Evolutionary conservation across 2,113 vertebrate species (phyloP).

Genomic region (Heliornis fulica): DNA sequence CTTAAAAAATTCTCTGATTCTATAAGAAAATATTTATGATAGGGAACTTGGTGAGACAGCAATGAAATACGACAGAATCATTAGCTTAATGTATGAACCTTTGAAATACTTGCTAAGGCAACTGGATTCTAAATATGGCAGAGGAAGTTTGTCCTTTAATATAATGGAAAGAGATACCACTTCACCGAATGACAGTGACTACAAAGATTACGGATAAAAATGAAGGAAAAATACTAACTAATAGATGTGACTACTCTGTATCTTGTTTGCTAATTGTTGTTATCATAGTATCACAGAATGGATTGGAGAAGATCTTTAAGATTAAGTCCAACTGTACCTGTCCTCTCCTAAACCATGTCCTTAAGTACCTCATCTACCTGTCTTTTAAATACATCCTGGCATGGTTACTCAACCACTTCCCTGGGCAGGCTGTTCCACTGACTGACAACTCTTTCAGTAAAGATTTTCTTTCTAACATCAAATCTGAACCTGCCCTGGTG

Average conservation of each 20-base stretch:
- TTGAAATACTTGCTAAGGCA: background rate
- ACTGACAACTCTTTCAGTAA: too few relatives aligned
- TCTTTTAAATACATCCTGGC: too few relatives aligned
- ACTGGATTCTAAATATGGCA: background rate
- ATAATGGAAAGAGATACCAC: background rate
- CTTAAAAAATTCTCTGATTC: too few relatives aligned
- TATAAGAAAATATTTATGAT: background rate
- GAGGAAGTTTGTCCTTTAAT: background rate
- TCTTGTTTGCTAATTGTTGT: background rate
- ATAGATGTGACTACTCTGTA: rapidly evolving
- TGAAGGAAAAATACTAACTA: background rate
- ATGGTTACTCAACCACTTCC: too few relatives aligned
- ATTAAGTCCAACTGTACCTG: too few relatives aligned
- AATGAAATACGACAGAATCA: background rate
- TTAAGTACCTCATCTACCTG: too few relatives aligned
- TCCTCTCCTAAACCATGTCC: too few relatives aligned
- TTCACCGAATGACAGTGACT: background rate
- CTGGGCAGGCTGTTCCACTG: too few relatives aligned
- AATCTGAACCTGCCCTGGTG: too few relatives aligned
- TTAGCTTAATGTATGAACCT: background rate
- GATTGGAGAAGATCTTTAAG: too few relatives aligned
- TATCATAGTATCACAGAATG: too few relatives aligned
- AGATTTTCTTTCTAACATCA: too few relatives aligned
- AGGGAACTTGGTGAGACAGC: background rate
- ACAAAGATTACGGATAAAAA: background rate